These are phyloP conservation scores for Zeus faber DNA, from an alignment of 2,113 vertebrate genomes.

Conservation along the genomic window DNA sequence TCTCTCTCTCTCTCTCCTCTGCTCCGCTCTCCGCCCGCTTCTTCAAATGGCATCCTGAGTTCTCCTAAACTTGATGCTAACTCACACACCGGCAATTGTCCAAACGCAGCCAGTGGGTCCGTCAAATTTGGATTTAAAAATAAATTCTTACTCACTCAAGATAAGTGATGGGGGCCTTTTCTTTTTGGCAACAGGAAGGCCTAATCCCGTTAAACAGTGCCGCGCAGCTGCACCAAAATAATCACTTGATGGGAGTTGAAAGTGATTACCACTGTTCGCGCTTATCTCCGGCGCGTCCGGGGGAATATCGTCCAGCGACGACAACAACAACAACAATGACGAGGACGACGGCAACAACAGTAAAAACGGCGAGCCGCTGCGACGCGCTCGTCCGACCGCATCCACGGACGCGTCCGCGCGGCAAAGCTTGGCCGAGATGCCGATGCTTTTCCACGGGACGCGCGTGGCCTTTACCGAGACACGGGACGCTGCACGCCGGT, in stretches of 20 bases:
- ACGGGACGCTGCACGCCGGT: slow-evolving; percentile 45
- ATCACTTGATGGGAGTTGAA: slow-evolving; percentile 72
- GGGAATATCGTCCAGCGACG: slow-evolving; percentile 36
- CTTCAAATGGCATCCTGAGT: background rate
- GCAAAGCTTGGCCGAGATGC: slow-evolving; percentile 1
- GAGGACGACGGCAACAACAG: slow-evolving; percentile 30
- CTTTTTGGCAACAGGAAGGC: slow-evolving; percentile 51
- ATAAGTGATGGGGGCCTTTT: slow-evolving; percentile 34
- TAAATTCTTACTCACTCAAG: slow-evolving; percentile 47
- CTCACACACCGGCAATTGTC: no score
- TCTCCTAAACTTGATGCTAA: no score
- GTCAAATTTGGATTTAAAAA: slow-evolving; percentile 36
- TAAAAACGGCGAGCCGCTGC: slow-evolving; percentile 37
- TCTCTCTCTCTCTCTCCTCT: slow-evolving; percentile 10
- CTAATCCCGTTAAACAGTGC: slow-evolving; percentile 69
- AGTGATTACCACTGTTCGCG: slow-evolving; percentile 69
- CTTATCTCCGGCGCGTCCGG: slow-evolving; percentile 67
- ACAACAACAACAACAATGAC: background rate
- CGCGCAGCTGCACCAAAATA: slow-evolving; percentile 54
- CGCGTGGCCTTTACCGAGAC: slow-evolving; percentile 45
- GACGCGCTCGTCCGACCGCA: slow-evolving; percentile 39
- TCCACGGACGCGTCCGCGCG: slow-evolving; percentile 27
- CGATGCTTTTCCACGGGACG: slow-evolving; percentile 27
- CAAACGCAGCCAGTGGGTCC: no score
- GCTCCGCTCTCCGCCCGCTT: background rate